A percentile compares a stretch with the other conserved stretches of the same genome.
Conservation (phyloP, 2,113 vertebrate genomes). For the Cephalopholis sonnerati region DNA sequence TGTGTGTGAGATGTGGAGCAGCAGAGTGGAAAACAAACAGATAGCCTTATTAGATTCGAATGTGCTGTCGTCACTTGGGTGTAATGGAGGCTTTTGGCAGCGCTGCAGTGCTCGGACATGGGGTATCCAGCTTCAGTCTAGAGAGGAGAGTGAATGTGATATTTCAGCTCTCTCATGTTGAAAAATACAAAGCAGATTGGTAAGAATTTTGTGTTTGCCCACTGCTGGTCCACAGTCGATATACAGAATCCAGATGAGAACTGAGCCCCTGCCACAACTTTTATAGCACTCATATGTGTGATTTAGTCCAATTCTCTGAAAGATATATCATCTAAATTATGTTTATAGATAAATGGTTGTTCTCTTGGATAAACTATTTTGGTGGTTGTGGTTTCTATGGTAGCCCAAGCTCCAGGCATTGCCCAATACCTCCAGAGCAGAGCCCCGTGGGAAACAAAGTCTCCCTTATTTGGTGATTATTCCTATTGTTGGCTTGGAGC, state of each 20-base stretch:
- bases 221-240: slow-evolving; percentile 17
- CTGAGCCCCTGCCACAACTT: slow-evolving; percentile 30
- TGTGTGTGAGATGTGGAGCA: slow-evolving; percentile 59
- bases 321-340: slow-evolving; percentile 59
- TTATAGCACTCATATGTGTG: slow-evolving; percentile 22
- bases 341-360: slow-evolving; percentile 51
- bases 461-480: slow-evolving; percentile 62
- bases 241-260: slow-evolving; percentile 53
- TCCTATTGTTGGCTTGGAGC: slow-evolving; percentile 56
- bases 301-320: slow-evolving; percentile 49
- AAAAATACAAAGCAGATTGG: slow-evolving; percentile 42
- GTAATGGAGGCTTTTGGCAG: slow-evolving; percentile 63
- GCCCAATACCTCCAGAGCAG: slow-evolving; percentile 57
- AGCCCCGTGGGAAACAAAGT: slow-evolving; percentile 53
- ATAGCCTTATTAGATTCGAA: slow-evolving; percentile 74
- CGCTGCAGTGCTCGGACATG: slow-evolving; percentile 25
- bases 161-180: slow-evolving; percentile 40
- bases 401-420: slow-evolving; percentile 46
- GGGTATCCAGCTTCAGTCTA: slow-evolving; percentile 40
- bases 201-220: slow-evolving; percentile 33
- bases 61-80: slow-evolving; percentile 64
- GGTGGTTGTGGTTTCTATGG: slow-evolving; percentile 69
- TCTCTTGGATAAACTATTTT: slow-evolving; percentile 53
- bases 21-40: slow-evolving; percentile 72
- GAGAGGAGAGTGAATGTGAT: slow-evolving; percentile 44